phyloP scores from a whole-genome alignment of 2,113 vertebrate genomes.

The Chionodraco myersi region DNA sequence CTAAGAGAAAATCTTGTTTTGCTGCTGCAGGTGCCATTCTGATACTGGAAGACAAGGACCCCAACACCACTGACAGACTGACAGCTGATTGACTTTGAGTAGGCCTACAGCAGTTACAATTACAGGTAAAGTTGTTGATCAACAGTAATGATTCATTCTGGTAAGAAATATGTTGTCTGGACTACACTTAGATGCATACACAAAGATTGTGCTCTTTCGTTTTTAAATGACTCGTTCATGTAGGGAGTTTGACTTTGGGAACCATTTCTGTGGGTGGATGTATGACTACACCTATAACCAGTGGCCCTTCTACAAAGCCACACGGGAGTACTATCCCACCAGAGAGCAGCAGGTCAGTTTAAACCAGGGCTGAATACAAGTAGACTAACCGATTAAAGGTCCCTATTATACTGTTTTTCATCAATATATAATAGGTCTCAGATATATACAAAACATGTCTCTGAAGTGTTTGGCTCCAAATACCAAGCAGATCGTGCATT shows the following conservation, averaged over 20 bases:
- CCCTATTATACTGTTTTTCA: no score
- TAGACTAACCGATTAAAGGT: no score
- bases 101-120: constrained; percentile 98
- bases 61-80: constrained; percentile 79
- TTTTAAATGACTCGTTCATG: neutral
- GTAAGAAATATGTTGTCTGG: neutral
- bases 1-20: constrained; percentile 1
- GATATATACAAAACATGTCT: no score
- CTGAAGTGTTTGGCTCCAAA: no score
- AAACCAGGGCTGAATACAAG: neutral
- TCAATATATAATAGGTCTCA: no score
- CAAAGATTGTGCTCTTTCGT: neutral
- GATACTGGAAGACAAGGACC: constrained; percentile 79
- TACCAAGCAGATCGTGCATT: no score
- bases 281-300: constrained; percentile 91
- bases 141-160: no score
- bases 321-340: constrained; percentile 86
- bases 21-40: constrained; percentile 88
- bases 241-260: constrained; percentile 95
- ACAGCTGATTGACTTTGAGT: constrained; percentile 98
- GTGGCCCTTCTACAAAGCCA: constrained; percentile 88
- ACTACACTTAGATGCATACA: neutral
- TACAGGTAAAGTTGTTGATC: constrained; percentile 84
- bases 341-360: constrained; percentile 88
- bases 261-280: constrained; percentile 96